Evolutionary conservation across 2,888 invertebrate genomes (phyloP).

Genomic region (Halocaridina rubra): DNA sequence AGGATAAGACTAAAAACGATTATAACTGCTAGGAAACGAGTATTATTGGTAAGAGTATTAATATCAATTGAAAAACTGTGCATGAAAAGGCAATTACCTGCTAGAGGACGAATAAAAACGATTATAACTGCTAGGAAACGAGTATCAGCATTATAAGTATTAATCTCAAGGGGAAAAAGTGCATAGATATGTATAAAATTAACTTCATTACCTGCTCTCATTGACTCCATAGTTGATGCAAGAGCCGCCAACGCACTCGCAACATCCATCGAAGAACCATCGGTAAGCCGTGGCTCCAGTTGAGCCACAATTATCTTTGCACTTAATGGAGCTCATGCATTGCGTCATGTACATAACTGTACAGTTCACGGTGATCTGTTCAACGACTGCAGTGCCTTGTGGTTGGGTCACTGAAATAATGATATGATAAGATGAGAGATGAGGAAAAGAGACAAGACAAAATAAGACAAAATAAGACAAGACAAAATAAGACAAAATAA

Average conservation of each 20-base stretch:
- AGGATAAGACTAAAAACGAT: too few species aligned
- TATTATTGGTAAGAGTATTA: too few species aligned
- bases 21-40: too few species aligned
- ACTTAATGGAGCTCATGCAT: slow-evolving; percentile 90
- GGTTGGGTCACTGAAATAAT: neutral
- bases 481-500: too few species aligned
- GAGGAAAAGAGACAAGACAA: neutral
- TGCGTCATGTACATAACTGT: slow-evolving; percentile 91
- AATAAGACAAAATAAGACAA: too few species aligned
- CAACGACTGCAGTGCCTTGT: slow-evolving; percentile 5
- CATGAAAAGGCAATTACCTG: too few species aligned
- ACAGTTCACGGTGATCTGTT: slow-evolving; percentile 76
- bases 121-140: neutral
- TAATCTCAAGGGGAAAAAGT: too few species aligned
- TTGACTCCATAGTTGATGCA: slow-evolving; percentile 91
- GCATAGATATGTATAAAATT: too few species aligned
- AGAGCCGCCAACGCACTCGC: slow-evolving; percentile 89
- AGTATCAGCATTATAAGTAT: neutral
- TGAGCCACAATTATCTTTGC: slow-evolving; percentile 82
- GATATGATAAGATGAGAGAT: neutral
- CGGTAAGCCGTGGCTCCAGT: slow-evolving; percentile 87
- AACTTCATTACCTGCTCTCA: slow-evolving; percentile 82
- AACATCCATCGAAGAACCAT: slow-evolving; percentile 85
- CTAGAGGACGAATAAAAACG: too few species aligned
- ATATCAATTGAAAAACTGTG: too few species aligned